These are phyloP conservation scores for Dioctria linearis DNA, from an alignment of 2,888 invertebrate species.

Conservation along the genomic window DNA sequence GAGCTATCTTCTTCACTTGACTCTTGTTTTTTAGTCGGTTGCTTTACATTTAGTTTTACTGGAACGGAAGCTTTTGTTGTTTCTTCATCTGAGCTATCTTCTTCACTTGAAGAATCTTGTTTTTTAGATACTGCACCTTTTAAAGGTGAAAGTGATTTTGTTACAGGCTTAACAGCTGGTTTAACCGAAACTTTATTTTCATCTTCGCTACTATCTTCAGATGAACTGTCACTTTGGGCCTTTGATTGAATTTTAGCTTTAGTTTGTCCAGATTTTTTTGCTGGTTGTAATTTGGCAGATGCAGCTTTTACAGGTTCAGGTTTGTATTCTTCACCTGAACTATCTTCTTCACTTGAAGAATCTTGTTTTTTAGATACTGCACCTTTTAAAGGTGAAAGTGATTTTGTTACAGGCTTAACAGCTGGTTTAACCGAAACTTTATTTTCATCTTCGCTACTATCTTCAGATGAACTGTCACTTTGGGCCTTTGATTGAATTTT, in stretches of 20 bases:
- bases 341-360: conserved; percentile 68
- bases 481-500: neutral
- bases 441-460: conserved; percentile 55
- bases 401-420: conserved; percentile 56
- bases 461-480: conserved; percentile 65
- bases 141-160: too few species aligned
- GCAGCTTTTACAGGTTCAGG: conserved; percentile 55
- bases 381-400: conserved; percentile 42
- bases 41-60: neutral
- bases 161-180: conserved; percentile 59
- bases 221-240: conserved; percentile 61
- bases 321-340: conserved; percentile 58
- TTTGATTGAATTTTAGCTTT: conserved; percentile 35
- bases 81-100: conserved; percentile 69
- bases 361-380: conserved; percentile 49
- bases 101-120: conserved; percentile 64
- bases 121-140: conserved; percentile 54
- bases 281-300: conserved; percentile 49
- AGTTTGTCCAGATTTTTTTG: conserved; percentile 56
- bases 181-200: conserved; percentile 56
- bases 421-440: conserved; percentile 59
- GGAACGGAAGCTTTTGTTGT: conserved; percentile 60
- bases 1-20: conserved; percentile 69
- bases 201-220: conserved; percentile 63
- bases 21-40: conserved; percentile 63